Evolutionary conservation across 2,113 vertebrate species (phyloP), one percentile per base, ranked within the genome.

Genomic region (Tricholaema leucomelas): DNA sequence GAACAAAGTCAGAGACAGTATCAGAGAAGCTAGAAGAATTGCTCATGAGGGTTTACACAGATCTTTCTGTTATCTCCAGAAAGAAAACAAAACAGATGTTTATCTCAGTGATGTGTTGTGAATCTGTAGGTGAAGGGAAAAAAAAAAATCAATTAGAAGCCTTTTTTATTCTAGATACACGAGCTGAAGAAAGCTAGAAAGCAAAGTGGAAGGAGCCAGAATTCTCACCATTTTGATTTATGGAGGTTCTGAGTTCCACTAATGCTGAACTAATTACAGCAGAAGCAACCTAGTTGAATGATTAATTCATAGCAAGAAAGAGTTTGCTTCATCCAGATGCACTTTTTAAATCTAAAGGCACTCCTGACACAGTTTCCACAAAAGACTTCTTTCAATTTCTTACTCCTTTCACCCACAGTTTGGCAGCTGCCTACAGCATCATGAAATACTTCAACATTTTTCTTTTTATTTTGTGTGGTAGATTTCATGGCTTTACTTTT

Each of bases 21-120:
- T 9, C 70, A 78, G 46, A 81, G 38, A 87, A 85, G 35, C 35
- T 67, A 60, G 85, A 87, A 67, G 46, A 87, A 83, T 42, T 80
- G 56, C 55, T 74, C 42, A 56, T 87, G 69, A 59, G 52, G 46
- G 20, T 81, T 81, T 69, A 70, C 7, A 56, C 28, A 17, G 40
- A 61, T 27, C 28, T 78, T 88, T 20, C 9, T 42, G 8, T 36
- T 83, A 72, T 15, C 40, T 77, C 74, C 33, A 78, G 50, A 81
- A 50, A 50, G 25, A 91, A 94, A 92, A 65, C 36, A 91, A 91
- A 92, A 70, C 75, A 87, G 72, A 67, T 93, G 78, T 84, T 95
- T 75, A 92, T 66, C 69, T 30, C 15, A 87, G 69, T 85, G 76
- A 87, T 5, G 2, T 31, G 33, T 52, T 77, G n/a, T n/a, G n/a